Conservation (phyloP, 1,140 invertebrate species). For the Bombus fervidus region DNA sequence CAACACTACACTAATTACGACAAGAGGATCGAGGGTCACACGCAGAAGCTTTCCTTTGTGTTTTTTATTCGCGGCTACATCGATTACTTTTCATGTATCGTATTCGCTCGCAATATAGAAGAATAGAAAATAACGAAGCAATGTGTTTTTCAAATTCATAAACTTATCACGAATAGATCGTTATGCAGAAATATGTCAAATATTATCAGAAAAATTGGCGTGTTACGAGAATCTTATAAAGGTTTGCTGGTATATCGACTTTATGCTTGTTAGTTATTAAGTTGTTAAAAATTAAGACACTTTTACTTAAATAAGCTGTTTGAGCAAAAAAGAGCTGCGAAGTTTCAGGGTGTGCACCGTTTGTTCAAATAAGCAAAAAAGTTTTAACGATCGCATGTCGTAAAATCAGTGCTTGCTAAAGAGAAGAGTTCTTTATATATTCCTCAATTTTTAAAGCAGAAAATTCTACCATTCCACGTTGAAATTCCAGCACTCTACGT, state of each 20-base stretch:
- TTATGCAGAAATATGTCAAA: not conserved
- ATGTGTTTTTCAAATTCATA: not conserved
- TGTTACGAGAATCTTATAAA: not conserved
- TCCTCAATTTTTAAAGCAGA: not conserved
- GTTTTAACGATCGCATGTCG: constrained; percentile 13
- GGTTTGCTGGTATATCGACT: not conserved
- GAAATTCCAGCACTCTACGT: not conserved
- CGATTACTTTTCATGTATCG: too few relatives aligned
- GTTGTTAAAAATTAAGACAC: not conserved
- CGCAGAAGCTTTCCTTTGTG: too few relatives aligned
- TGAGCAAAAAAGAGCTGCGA: not conserved
- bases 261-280: not conserved
- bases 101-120: too few relatives aligned
- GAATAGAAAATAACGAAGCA: not conserved
- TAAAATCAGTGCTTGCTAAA: not conserved
- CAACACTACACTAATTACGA: too few relatives aligned
- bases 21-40: too few relatives aligned
- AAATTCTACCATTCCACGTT: too few relatives aligned
- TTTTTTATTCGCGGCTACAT: too few relatives aligned
- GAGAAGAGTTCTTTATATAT: not conserved
- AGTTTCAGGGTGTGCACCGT: not conserved
- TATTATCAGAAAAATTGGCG: not conserved
- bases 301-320: not conserved
- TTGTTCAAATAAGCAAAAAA: not conserved
- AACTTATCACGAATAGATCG: not conserved